Evolutionary conservation across 2,797 vertebrate species (phyloP).

Genomic region (Clarias fuscus): DNA sequence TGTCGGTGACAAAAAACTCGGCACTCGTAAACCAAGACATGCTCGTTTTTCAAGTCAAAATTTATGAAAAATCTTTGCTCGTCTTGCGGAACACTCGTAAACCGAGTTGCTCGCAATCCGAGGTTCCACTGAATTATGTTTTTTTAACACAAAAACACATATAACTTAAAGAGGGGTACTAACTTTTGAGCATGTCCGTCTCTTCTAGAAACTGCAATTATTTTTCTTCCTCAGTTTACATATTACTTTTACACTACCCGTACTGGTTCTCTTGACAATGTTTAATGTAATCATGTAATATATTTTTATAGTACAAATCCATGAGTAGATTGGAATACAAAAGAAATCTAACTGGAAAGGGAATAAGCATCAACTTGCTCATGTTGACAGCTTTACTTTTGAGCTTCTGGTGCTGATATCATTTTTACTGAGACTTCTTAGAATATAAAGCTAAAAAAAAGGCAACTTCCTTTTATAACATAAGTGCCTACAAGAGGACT

Average conservation of each 20-base stretch:
- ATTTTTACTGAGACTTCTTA: neutral
- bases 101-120: no score
- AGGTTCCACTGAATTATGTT: no score
- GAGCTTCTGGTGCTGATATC: neutral
- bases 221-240: constrained; percentile 1
- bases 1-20: no score
- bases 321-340: neutral
- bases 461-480: neutral
- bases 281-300: constrained; percentile 17
- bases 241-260: constrained; percentile 12
- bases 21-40: no score
- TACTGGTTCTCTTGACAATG: neutral
- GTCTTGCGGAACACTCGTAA: no score
- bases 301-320: constrained; percentile 21
- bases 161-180: no score
- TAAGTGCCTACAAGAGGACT: constrained; percentile 33
- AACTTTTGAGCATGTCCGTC: no score
- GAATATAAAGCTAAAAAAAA: neutral
- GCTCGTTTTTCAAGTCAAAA: no score
- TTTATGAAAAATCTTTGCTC: no score
- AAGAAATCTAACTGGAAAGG: neutral
- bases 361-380: neutral
- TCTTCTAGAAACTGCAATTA: neutral
- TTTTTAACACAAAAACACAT: no score
- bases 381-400: constrained; percentile 16